phyloP scores from a whole-genome alignment of 37 sponge, comb jelly and placozoan species.

The Hormiphora californensis region DNA sequence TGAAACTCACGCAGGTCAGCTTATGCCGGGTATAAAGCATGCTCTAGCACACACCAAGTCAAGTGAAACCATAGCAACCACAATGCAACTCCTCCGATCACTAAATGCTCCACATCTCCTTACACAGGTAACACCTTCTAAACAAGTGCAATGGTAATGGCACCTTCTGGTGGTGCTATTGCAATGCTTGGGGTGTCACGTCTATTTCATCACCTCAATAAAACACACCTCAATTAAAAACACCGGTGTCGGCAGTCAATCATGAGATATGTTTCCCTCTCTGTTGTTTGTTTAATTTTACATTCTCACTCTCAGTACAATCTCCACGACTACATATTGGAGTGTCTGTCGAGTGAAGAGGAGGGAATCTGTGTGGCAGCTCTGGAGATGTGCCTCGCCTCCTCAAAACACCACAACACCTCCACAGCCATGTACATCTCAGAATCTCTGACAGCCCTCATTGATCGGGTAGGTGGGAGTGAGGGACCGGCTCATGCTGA shows the following conservation, averaged over 20 bases:
- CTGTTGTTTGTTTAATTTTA: background rate
- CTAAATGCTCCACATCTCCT: slow-evolving; percentile 1
- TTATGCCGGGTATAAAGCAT: slow-evolving; percentile 42
- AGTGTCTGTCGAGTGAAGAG: slow-evolving; percentile 17
- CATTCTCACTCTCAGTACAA: background rate
- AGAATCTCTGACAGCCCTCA: slow-evolving; percentile 7
- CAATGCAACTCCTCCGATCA: background rate
- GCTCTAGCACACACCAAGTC: slow-evolving; percentile 33
- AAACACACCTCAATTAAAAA: too few species aligned
- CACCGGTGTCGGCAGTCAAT: too few species aligned
- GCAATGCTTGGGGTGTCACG: too few species aligned
- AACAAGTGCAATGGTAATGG: too few species aligned
- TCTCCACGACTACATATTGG: slow-evolving; percentile 44
- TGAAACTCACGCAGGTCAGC: too few species aligned
- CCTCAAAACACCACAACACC: slow-evolving; percentile 32
- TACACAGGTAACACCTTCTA: background rate
- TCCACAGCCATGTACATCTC: slow-evolving; percentile 51
- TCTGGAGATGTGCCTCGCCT: slow-evolving; percentile 43
- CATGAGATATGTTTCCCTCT: too few species aligned
- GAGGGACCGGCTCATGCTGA: background rate
- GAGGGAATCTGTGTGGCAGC: slow-evolving; percentile 8
- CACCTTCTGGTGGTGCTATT: too few species aligned
- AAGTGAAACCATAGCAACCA: background rate
- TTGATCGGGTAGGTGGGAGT: background rate
- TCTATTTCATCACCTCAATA: too few species aligned